phyloP scores from a whole-genome alignment of 2,113 vertebrate species.

The Embiotoca jacksoni region DNA sequence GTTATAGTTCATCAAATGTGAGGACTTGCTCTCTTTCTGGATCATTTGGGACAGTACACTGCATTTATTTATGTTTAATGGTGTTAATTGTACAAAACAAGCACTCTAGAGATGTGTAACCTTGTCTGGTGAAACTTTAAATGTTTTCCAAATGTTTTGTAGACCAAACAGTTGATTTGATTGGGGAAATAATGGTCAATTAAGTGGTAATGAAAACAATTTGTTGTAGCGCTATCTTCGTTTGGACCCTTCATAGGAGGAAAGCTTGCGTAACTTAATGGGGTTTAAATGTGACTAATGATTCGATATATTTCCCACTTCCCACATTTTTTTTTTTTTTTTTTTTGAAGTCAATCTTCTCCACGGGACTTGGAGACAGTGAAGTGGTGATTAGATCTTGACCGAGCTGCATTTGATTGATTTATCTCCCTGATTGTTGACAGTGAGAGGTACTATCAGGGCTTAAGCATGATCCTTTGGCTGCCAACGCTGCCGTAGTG shows the following conservation, averaged over 20 bases:
- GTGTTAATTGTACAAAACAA: no score
- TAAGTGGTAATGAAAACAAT: neutral
- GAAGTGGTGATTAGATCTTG: slow-evolving; percentile 30
- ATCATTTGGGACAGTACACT: neutral
- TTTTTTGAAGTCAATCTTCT: neutral
- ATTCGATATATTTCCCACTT: neutral
- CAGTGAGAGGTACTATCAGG: slow-evolving; percentile 46
- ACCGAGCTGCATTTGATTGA: slow-evolving; percentile 63
- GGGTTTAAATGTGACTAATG: neutral
- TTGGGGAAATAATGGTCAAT: neutral
- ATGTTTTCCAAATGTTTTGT: neutral
- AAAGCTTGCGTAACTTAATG: neutral
- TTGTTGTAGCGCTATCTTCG: neutral
- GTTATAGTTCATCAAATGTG: neutral
- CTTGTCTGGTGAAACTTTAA: neutral
- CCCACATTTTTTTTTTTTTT: neutral
- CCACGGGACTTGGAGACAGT: neutral
- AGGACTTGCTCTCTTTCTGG: neutral
- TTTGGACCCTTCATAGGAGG: neutral
- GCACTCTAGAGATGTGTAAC: no score
- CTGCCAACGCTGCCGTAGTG: slow-evolving; percentile 39
- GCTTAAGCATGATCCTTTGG: slow-evolving; percentile 70
- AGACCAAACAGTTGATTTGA: neutral
- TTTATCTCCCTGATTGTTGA: slow-evolving; percentile 64
- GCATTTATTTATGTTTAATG: neutral